These are phyloP conservation scores for Aplodontia rufa DNA, from an alignment of 2,113 vertebrate genomes.

Conservation along the genomic window DNA sequence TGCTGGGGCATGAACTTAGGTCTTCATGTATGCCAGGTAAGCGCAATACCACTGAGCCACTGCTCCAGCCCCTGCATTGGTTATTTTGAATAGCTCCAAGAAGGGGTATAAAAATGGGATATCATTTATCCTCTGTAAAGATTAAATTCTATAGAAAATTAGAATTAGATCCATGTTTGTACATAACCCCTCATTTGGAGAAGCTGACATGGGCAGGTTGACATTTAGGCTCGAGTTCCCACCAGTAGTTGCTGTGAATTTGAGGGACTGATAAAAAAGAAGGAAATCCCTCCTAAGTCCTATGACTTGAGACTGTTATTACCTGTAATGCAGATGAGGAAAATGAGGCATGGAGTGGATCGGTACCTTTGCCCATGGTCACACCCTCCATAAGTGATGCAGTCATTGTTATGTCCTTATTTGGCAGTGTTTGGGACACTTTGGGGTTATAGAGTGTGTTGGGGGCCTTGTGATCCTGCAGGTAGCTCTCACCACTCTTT, in stretches of 20 bases:
- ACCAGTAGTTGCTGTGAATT: background rate
- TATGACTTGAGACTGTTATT: background rate
- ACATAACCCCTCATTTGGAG: background rate
- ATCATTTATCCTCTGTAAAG: background rate
- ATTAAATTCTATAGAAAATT: background rate
- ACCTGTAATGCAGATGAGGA: background rate
- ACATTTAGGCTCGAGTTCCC: background rate
- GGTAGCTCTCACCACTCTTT: slow-evolving; percentile 37
- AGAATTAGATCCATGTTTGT: background rate
- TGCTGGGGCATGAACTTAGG: no score
- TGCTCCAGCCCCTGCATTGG: no score
- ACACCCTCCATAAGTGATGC: background rate
- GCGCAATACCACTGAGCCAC: no score
- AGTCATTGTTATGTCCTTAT: background rate
- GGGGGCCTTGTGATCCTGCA: background rate
- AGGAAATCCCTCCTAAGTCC: background rate
- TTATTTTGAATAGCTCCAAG: slow-evolving; percentile 18
- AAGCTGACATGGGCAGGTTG: background rate
- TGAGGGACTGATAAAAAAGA: background rate
- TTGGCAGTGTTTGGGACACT: background rate
- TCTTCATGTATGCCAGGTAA: no score
- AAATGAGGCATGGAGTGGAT: background rate
- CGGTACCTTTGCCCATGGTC: background rate
- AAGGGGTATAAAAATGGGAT: background rate
- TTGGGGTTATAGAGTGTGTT: background rate